Base-by-base conservation (phyloP, 2,113 vertebrate genomes). In the Conger conger region DNA sequence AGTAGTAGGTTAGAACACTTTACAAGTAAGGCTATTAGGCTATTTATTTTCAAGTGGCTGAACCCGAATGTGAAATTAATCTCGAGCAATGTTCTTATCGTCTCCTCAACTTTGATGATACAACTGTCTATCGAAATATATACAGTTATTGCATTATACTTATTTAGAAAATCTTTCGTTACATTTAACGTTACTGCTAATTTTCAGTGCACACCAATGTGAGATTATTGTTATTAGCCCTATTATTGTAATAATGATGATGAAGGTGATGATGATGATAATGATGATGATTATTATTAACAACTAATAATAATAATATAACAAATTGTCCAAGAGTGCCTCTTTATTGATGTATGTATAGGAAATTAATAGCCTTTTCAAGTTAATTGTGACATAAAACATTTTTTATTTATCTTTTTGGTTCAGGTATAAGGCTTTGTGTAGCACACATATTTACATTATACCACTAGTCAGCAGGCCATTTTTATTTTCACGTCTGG, bases 401-500 rank as follows among this genome's bases (percentile, higher is more conserved):
- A 13, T 13, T 50, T 50, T 6, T 42, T n/a, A n/a, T n/a, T n/a
- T n/a, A n/a, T n/a, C n/a, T 13, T 50, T 50, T 6, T 42, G 9
- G 9, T 42, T 42, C 40, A 42, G 40, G 40, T 42, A 42, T 50
- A 50, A 50, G 45, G 23, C 57, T 63, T 27, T 23, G 57, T 63
- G 57, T 63, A 63, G 23, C 23, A 63, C 23, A 63, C 57, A 30
- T 27, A 50, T 50, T 50, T 50, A 50, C 11, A 50, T 50, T 6
- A 4, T 50, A 50, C 9, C 45, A 50, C 45, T 9, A 50, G 9
- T 6, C 45, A 50, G 45, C 9, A 11, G 57, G 57, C 57, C 23
- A 63, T 63, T 63, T 63, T 63, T 23, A 27, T 63, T 38, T 79
- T 79, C 79, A 57, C 82, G 79, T 33, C 82, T 82, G 81, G 82